Conservation (phyloP, 2,113 vertebrate genomes). For the Dipodomys merriami region DNA sequence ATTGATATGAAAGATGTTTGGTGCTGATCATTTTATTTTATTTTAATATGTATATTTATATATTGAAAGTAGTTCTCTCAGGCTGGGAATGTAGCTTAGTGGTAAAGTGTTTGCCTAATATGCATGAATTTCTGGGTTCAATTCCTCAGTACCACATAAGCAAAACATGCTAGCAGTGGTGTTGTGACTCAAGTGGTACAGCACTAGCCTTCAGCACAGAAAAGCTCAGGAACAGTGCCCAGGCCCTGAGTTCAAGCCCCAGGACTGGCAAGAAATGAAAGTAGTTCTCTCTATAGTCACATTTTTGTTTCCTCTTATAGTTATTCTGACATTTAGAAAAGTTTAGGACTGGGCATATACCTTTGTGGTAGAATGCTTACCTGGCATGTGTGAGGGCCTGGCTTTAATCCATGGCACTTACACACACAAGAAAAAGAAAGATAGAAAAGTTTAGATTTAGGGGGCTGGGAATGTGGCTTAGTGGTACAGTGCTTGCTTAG, state of each 20-base stretch:
- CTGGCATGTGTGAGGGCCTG: background rate
- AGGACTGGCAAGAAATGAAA: background rate
- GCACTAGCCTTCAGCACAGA: too few species aligned
- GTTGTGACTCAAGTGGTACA: too few species aligned
- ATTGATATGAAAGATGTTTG: background rate
- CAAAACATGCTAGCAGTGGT: too few species aligned
- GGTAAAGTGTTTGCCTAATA: too few species aligned
- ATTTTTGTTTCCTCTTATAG: background rate
- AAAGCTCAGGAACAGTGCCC: too few species aligned
- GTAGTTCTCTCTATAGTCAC: background rate
- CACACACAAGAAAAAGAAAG: background rate
- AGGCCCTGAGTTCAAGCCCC: too few species aligned
- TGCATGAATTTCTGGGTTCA: too few species aligned
- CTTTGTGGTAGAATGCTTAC: background rate
- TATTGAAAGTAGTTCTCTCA: slow-evolving; percentile 11
- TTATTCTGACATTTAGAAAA: background rate
- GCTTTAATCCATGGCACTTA: background rate
- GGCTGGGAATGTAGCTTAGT: too few species aligned
- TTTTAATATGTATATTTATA: background rate
- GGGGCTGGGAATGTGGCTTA: too few species aligned
- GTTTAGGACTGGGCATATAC: background rate
- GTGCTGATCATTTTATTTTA: slow-evolving; percentile 37
- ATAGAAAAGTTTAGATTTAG: background rate
- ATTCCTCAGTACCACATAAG: too few species aligned
- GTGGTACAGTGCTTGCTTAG: too few species aligned